Evolutionary conservation across 2,113 vertebrate species (phyloP).

Genomic region (Corythornis vintsioides): DNA sequence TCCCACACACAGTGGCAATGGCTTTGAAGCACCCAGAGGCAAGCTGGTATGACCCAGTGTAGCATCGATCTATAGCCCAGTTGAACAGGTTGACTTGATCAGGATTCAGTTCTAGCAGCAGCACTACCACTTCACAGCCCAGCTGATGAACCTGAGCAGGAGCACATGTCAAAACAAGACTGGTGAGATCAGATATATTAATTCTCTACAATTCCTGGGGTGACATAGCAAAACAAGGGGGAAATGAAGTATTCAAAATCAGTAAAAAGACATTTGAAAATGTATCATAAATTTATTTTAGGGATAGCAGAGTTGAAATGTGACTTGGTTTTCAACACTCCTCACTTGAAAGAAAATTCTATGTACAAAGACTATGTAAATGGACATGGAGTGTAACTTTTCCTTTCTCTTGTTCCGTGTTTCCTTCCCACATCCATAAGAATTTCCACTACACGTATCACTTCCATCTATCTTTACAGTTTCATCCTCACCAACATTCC

Average conservation of each 20-base stretch:
- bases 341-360: neutral
- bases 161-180: neutral
- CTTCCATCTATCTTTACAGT: neutral
- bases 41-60: conserved; percentile 95
- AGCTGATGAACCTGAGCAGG: conserved; percentile 90
- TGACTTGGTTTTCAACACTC: neutral
- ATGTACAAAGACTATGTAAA: neutral
- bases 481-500: neutral
- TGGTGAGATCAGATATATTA: neutral
- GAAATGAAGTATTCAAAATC: neutral
- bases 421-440: neutral
- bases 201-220: neutral
- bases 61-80: conserved; percentile 98
- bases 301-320: neutral
- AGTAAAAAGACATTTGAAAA: neutral
- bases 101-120: conserved; percentile 95
- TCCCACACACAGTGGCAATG: conserved; percentile 96
- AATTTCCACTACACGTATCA: neutral
- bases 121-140: conserved; percentile 95
- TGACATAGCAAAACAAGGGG: neutral
- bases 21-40: conserved; percentile 98
- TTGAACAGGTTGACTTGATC: conserved; percentile 98
- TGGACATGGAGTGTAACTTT: neutral
- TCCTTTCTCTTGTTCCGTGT: neutral
- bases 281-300: neutral